Percentiles rank a stretch among this genome's conserved stretches.
These are phyloP conservation scores for Limnothrissa miodon DNA, from an alignment of 2,113 vertebrate species.

Conservation along the genomic window DNA sequence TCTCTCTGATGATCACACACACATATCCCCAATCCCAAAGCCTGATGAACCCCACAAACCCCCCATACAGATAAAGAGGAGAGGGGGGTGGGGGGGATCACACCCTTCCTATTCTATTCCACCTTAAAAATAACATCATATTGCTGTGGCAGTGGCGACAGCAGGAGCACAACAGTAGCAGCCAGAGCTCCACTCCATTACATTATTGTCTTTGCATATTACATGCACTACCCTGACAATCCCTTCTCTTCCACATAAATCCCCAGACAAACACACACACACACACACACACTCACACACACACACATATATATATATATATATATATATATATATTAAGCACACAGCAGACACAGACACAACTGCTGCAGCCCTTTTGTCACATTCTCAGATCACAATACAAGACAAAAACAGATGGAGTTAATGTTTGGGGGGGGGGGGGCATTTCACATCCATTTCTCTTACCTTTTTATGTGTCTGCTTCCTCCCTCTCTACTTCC, in stretches of 20 bases:
- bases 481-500: slow-evolving; percentile 27
- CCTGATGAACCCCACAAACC: background rate
- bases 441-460: background rate
- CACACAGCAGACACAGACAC: background rate
- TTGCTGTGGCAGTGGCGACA: slow-evolving; percentile 42
- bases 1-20: background rate
- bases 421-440: background rate
- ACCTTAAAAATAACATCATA: slow-evolving; percentile 68
- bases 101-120: slow-evolving; percentile 54
- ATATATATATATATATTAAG: background rate
- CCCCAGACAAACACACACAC: background rate
- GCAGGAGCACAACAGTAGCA: background rate
- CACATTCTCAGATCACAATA: background rate
- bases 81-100: background rate
- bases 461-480: slow-evolving; percentile 55
- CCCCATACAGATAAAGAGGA: slow-evolving; percentile 23
- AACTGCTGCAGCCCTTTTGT: background rate
- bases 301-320: background rate
- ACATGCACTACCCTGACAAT: slow-evolving; percentile 35
- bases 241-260: slow-evolving; percentile 37
- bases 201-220: slow-evolving; percentile 60
- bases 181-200: slow-evolving; percentile 39
- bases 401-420: background rate
- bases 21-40: background rate
- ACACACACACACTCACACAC: background rate